phyloP scores from a whole-genome alignment of 2,113 vertebrate species.

The Carlito syrichta region DNA sequence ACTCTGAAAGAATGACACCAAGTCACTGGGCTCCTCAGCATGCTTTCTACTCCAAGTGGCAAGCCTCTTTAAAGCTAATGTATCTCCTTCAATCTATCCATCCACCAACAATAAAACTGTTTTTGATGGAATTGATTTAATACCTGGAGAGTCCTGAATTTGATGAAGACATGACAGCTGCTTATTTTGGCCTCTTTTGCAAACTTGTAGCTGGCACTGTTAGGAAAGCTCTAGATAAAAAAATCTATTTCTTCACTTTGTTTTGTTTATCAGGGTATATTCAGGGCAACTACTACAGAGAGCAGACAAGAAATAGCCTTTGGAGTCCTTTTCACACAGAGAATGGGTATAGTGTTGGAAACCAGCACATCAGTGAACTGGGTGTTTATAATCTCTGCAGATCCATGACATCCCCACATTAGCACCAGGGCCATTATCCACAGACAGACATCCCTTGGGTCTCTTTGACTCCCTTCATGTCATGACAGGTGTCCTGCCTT shows the following conservation, averaged over 20 bases:
- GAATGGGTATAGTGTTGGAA: not conserved
- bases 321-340: not conserved
- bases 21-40: not conserved
- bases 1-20: not conserved
- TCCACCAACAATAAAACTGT: constrained; percentile 64
- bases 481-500: not conserved
- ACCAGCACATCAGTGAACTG: not conserved
- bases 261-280: constrained; percentile 48
- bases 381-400: not conserved
- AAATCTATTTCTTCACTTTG: constrained; percentile 49
- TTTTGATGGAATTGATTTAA: constrained; percentile 68
- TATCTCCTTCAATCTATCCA: constrained; percentile 57
- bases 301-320: not conserved
- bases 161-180: constrained; percentile 73
- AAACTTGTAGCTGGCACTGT: constrained; percentile 51
- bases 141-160: constrained; percentile 59
- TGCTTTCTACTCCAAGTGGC: constrained; percentile 39
- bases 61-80: constrained; percentile 36
- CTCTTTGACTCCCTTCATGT: not conserved
- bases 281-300: not conserved
- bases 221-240: constrained; percentile 28
- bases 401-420: not conserved
- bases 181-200: constrained; percentile 67
- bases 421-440: not conserved
- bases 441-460: not conserved